These are phyloP conservation scores for Chaunax sp. DNA, from an alignment of 2,797 vertebrate genomes.

Conservation along the genomic window DNA sequence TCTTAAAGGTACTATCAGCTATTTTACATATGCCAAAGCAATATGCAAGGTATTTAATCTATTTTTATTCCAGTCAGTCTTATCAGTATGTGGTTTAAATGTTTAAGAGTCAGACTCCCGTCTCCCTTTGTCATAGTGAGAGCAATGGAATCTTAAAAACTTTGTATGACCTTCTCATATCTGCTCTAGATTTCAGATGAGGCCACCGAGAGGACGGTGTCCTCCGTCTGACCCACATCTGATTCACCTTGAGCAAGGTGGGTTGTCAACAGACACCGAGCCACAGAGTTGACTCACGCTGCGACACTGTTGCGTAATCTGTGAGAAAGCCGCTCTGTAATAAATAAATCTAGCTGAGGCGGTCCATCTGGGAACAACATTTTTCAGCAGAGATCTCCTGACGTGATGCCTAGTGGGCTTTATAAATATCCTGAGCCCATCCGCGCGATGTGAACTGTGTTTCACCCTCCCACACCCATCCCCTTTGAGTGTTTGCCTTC, in stretches of 20 bases:
- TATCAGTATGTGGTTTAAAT: constrained; percentile 38
- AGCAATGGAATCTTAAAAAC: constrained; percentile 47
- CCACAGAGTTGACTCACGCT: constrained; percentile 66
- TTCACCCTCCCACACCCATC: constrained; percentile 82
- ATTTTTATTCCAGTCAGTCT: constrained; percentile 56
- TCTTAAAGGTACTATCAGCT: constrained; percentile 40
- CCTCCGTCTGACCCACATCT: constrained; percentile 76
- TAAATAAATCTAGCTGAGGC: constrained; percentile 79
- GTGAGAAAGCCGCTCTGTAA: constrained; percentile 69
- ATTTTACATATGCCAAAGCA: constrained; percentile 51
- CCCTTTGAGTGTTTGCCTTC: constrained; percentile 80
- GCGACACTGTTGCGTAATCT: constrained; percentile 75
- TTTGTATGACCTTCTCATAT: constrained; percentile 64
- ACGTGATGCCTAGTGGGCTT: constrained; percentile 82
- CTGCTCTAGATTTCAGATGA: constrained; percentile 59
- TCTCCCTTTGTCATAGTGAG: constrained; percentile 60
- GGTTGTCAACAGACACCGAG: constrained; percentile 56
- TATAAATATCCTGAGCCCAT: constrained; percentile 80
- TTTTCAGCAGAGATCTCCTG: constrained; percentile 76
- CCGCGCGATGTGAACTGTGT: constrained; percentile 79
- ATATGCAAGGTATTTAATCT: constrained; percentile 44
- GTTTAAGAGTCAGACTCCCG: constrained; percentile 53
- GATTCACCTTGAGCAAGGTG: constrained; percentile 79
- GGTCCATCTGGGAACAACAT: constrained; percentile 80
- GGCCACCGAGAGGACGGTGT: constrained; percentile 58